These are phyloP conservation scores for Cosmia pyralina DNA, from an alignment of 2,888 invertebrate species.

Conservation along the genomic window DNA sequence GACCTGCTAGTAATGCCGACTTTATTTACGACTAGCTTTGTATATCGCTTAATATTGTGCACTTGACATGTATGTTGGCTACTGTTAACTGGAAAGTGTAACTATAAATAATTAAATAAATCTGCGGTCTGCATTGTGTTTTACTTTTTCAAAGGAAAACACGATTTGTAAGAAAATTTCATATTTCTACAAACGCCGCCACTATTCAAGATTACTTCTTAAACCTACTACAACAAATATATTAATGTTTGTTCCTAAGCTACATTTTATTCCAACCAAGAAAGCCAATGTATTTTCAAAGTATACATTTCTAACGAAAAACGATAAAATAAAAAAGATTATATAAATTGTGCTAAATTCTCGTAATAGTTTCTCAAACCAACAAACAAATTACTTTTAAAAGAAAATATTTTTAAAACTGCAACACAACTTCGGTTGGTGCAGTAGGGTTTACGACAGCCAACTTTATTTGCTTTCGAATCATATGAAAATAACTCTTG, in stretches of 20 bases:
- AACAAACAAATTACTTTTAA: conserved; percentile 77
- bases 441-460: conserved; percentile 64
- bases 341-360: conserved; percentile 54
- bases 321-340: conserved; percentile 14
- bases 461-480: conserved; percentile 10
- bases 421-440: conserved; percentile 65
- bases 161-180: neutral
- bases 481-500: conserved; percentile 35
- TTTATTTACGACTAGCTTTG: conserved; percentile 41
- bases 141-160: conserved; percentile 1
- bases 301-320: conserved; percentile 17
- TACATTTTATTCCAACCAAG: neutral
- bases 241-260: neutral
- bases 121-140: neutral
- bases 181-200: neutral
- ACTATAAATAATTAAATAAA: too few species aligned
- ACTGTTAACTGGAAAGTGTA: too few species aligned
- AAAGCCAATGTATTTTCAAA: neutral
- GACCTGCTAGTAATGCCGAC: conserved; percentile 10
- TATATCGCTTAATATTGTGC: too few species aligned
- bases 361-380: conserved; percentile 65
- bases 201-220: conserved; percentile 5
- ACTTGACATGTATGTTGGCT: too few species aligned
- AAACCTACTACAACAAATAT: neutral
- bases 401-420: conserved; percentile 75